phyloP scores from a whole-genome alignment of 2,888 invertebrate genomes.

The Drosophila anomalipes region DNA sequence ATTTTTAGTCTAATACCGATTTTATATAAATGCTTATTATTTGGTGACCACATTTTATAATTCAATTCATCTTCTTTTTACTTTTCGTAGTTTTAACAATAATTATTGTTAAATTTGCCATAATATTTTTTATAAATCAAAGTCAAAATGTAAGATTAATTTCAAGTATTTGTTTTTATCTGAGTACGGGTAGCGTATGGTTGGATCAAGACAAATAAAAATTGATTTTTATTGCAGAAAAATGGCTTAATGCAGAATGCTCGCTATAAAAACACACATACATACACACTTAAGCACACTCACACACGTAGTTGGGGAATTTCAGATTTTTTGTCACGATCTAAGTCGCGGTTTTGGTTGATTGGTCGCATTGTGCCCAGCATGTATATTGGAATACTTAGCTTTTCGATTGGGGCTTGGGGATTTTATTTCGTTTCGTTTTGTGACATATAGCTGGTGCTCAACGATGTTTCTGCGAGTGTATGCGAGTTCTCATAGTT shows the following conservation, averaged over 20 bases:
- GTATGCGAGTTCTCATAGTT: constrained; percentile 47
- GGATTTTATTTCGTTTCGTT: background rate
- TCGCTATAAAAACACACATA: constrained; percentile 2
- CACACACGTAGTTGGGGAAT: constrained; percentile 21
- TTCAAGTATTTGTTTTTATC: background rate
- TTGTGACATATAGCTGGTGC: background rate
- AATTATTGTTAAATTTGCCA: too few relatives aligned
- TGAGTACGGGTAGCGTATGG: background rate
- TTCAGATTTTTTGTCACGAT: constrained; percentile 74
- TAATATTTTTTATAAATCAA: background rate
- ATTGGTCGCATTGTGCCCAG: constrained; percentile 52
- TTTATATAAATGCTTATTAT: background rate
- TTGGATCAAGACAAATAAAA: background rate
- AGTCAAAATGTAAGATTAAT: background rate
- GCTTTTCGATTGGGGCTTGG: constrained; percentile 39
- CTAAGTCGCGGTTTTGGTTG: constrained; percentile 56
- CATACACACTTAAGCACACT: constrained; percentile 3
- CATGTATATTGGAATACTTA: constrained; percentile 64
- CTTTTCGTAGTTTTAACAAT: background rate
- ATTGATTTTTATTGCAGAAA: constrained; percentile 16
- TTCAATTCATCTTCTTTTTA: background rate
- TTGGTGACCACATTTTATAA: background rate
- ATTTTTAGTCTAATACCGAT: background rate
- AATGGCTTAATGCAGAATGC: constrained; percentile 24
- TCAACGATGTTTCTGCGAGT: constrained; percentile 30